These are phyloP conservation scores for Illadopsis cleaveri DNA, from an alignment of 2,113 vertebrate genomes.

Conservation along the genomic window DNA sequence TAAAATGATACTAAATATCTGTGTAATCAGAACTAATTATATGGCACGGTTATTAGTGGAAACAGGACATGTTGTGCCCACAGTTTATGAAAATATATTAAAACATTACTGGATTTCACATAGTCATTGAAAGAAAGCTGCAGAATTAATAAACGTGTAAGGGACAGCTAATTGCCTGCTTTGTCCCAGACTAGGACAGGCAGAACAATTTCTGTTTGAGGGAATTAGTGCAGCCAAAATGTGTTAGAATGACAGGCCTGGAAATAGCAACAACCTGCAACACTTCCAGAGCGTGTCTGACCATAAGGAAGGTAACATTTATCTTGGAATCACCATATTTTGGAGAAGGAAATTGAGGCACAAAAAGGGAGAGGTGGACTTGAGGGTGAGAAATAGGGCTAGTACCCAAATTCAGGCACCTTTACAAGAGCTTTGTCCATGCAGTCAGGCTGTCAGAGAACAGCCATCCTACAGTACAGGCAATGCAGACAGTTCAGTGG, in stretches of 20 bases:
- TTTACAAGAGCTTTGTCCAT: not conserved
- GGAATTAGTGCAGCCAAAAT: conserved; percentile 29
- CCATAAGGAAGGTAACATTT: not conserved
- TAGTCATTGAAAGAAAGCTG: conserved; percentile 23
- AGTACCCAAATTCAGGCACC: not conserved
- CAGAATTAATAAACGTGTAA: conserved; percentile 55
- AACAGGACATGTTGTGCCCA: conserved; percentile 63
- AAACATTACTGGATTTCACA: conserved; percentile 47
- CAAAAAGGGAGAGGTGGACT: not conserved
- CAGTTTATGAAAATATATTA: conserved; percentile 60
- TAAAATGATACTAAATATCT: conserved; percentile 59
- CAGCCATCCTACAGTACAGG: not conserved
- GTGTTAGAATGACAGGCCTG: not conserved
- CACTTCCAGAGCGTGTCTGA: not conserved
- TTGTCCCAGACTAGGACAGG: conserved; percentile 44
- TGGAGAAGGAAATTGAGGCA: not conserved
- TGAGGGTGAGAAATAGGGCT: not conserved
- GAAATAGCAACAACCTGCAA: conserved; percentile 20
- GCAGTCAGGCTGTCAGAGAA: not conserved
- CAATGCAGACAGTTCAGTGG: fast-evolving
- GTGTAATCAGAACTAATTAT: conserved; percentile 63
- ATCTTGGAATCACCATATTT: not conserved
- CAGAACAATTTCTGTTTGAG: conserved; percentile 25
- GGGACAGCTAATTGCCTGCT: conserved; percentile 47
- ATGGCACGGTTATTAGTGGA: conserved; percentile 51